A percentile compares a stretch with the other conserved stretches of the same genome.
phyloP scores from a whole-genome alignment of 1,140 invertebrate genomes.

The Frieseomelitta varia region DNA sequence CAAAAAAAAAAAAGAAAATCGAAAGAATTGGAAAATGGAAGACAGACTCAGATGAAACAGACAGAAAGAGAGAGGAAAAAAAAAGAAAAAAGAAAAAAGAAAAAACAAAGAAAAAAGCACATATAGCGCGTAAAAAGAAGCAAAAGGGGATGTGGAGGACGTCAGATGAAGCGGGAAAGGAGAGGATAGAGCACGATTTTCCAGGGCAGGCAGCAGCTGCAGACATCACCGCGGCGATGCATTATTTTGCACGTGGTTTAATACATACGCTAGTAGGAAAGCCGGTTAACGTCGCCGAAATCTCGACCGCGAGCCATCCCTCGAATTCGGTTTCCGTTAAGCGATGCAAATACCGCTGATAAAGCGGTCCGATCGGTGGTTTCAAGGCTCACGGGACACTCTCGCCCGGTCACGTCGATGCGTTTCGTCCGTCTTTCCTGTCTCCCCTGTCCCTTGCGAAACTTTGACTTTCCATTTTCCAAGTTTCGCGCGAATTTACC shows the following conservation, averaged over 20 bases:
- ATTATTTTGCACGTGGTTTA: constrained; percentile 65
- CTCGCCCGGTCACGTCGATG: constrained; percentile 11
- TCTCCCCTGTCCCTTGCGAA: neutral
- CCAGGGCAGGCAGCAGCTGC: constrained; percentile 43
- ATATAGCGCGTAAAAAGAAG: neutral
- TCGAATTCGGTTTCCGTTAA: constrained; percentile 58
- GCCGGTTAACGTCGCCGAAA: constrained; percentile 54
- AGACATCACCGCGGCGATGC: constrained; percentile 47
- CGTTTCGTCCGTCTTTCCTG: neutral
- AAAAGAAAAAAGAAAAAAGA: no score
- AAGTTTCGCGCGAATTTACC: neutral
- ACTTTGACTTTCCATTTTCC: no score
- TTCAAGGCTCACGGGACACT: constrained; percentile 48
- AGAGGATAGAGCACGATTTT: constrained; percentile 18
- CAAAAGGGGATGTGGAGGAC: neutral
- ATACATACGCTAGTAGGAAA: constrained; percentile 56
- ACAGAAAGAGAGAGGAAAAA: no score
- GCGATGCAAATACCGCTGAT: constrained; percentile 52
- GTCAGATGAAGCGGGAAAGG: neutral
- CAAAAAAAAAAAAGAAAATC: neutral
- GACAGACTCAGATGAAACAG: neutral
- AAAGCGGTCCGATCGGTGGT: constrained; percentile 48
- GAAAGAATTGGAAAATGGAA: neutral
- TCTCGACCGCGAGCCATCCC: constrained; percentile 47
- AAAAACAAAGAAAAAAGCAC: no score